Evolutionary conservation across 2,797 vertebrate species (phyloP).

Genomic region (Tinamus major): DNA sequence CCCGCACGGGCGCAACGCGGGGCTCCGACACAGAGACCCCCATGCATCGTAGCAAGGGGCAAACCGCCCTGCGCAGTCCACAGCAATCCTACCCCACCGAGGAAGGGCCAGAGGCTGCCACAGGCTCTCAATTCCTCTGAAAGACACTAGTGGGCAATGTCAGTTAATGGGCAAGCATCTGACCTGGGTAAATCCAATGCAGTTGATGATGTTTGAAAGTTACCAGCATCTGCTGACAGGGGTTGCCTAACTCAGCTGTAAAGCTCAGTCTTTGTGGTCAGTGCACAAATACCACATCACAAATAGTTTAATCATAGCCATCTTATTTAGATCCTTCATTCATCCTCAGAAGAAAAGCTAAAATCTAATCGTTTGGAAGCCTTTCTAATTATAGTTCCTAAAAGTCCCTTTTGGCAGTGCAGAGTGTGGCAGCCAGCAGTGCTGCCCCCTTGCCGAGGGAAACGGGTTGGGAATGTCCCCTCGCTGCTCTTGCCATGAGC

Average conservation of each 20-base stretch:
- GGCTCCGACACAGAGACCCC: background rate
- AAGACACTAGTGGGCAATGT: background rate
- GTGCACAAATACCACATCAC: background rate
- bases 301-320: background rate
- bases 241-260: background rate
- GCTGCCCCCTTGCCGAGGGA: background rate
- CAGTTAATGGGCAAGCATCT: background rate
- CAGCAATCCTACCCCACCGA: background rate
- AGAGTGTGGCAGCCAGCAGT: background rate
- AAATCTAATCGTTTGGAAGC: background rate
- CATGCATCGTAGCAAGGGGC: background rate
- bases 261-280: background rate
- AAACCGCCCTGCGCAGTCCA: background rate
- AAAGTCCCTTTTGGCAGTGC: background rate
- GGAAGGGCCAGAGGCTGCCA: background rate
- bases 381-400: background rate
- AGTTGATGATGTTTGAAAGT: background rate
- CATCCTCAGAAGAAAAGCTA: conserved; percentile 7
- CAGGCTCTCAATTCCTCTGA: background rate
- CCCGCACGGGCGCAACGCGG: background rate
- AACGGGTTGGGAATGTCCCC: background rate
- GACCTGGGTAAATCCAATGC: background rate
- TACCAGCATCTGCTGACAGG: background rate
- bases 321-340: background rate
- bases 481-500: background rate